Conservation (phyloP, 2,113 vertebrate genomes). For the Atrichornis clamosus region DNA sequence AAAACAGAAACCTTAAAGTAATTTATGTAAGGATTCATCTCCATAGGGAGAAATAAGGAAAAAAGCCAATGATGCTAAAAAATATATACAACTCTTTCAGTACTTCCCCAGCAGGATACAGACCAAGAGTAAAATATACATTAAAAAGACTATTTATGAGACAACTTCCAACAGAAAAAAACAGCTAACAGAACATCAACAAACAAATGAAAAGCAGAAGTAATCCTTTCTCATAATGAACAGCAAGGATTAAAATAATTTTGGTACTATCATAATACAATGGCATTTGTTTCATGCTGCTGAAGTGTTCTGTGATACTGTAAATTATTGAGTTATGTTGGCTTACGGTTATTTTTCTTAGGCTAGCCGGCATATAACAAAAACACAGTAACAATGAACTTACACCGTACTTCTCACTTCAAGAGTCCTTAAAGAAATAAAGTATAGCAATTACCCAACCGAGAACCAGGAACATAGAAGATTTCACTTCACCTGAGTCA, state of each 20-base stretch:
- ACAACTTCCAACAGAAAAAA: not conserved
- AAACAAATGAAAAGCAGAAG: not conserved
- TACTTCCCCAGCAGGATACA: constrained; percentile 11
- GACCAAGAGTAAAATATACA: constrained; percentile 21
- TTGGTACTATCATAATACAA: not conserved
- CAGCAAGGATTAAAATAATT: not conserved
- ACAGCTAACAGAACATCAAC: not conserved
- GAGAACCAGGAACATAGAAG: not conserved
- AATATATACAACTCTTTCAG: not conserved
- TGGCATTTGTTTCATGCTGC: not conserved
- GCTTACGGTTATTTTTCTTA: not conserved
- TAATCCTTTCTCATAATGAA: not conserved
- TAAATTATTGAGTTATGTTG: not conserved
- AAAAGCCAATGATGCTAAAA: constrained; percentile 42
- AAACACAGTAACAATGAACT: not conserved
- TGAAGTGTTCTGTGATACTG: not conserved
- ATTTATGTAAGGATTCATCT: constrained; percentile 38
- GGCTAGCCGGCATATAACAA: not conserved
- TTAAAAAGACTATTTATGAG: not conserved
- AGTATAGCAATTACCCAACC: not conserved
- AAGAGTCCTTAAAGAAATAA: not conserved
- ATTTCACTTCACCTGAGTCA: not conserved
- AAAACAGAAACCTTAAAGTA: not conserved
- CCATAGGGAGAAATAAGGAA: constrained; percentile 19
- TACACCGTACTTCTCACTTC: not conserved